These are phyloP conservation scores for Pygmarrhopalites habei DNA, from an alignment of 1,140 invertebrate species.

Conservation along the genomic window DNA sequence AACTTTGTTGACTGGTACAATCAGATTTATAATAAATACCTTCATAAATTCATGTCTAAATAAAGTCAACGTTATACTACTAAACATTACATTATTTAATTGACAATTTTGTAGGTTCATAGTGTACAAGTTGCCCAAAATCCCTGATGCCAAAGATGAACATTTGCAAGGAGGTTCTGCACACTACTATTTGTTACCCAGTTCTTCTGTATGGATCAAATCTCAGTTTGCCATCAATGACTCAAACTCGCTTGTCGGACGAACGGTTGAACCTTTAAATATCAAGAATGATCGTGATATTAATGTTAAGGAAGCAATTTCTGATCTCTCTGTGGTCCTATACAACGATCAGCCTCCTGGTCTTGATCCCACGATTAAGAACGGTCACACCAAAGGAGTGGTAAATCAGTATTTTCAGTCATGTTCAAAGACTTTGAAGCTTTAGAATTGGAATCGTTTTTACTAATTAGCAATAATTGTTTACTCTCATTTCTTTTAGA, in stretches of 20 bases:
- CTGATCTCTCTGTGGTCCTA: constrained; percentile 50
- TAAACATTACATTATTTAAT: too few species aligned
- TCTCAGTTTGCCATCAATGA: constrained; percentile 60
- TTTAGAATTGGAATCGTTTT: too few species aligned
- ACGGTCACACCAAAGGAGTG: constrained; percentile 26
- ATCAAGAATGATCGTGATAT: constrained; percentile 21
- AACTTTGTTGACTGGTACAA: too few species aligned
- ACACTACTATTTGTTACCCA: constrained; percentile 64
- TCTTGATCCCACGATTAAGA: constrained; percentile 27
- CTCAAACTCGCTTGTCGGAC: constrained; percentile 61
- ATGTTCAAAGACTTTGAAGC: background rate
- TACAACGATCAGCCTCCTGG: constrained; percentile 79
- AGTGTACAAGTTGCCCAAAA: constrained; percentile 71
- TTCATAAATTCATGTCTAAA: too few species aligned
- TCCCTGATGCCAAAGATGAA: constrained; percentile 50
- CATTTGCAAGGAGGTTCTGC: constrained; percentile 57
- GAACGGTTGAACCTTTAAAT: constrained; percentile 62
- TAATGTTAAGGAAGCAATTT: constrained; percentile 22
- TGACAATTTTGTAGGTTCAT: too few species aligned
- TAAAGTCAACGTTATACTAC: too few species aligned
- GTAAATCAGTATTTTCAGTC: too few species aligned
- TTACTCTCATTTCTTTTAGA: too few species aligned
- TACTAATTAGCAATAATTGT: too few species aligned
- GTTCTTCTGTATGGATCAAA: constrained; percentile 58
- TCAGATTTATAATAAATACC: too few species aligned